A percentile compares a stretch with the other conserved stretches of the same genome.
Evolutionary conservation across 2,888 invertebrate species (phyloP).

Genomic region (Phortica magna): DNA sequence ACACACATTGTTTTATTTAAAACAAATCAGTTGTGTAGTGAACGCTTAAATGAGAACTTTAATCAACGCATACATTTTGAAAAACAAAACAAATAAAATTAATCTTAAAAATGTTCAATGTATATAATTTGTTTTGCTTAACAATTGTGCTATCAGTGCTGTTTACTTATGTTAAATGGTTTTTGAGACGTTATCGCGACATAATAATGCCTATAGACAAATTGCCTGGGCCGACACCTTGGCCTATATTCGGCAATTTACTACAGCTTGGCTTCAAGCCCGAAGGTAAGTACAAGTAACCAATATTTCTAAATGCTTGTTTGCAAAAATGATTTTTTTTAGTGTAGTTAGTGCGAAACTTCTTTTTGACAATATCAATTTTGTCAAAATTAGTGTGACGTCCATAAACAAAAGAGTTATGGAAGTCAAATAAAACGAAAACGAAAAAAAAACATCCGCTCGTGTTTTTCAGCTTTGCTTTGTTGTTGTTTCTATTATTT

Average conservation of each 20-base stretch:
- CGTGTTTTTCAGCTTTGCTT: not conserved
- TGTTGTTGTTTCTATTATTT: not conserved
- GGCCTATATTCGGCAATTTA: slow-evolving; percentile 54
- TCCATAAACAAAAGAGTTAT: not conserved
- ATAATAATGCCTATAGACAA: slow-evolving; percentile 40
- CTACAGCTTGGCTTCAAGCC: slow-evolving; percentile 52
- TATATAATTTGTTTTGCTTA: not conserved
- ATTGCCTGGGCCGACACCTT: slow-evolving; percentile 49
- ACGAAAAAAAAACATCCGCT: not conserved
- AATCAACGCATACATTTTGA: not conserved
- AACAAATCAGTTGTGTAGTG: not conserved
- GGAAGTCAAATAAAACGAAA: not conserved
- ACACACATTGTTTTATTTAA: not conserved
- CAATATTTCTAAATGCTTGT: not conserved
- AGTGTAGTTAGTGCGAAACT: not conserved
- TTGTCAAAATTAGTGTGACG: not conserved
- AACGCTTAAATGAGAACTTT: slow-evolving; percentile 16
- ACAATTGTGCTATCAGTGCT: not conserved
- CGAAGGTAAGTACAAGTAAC: slow-evolving; percentile 46
- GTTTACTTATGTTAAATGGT: slow-evolving; percentile 19
- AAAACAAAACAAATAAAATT: not conserved
- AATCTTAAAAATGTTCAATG: slow-evolving; percentile 19
- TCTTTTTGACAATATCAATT: slow-evolving; percentile 21
- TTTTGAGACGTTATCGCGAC: slow-evolving; percentile 39
- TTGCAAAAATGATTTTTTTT: not conserved